Evolutionary conservation across 2,113 vertebrate species (phyloP).

Genomic region (Leptocoma aspasia): DNA sequence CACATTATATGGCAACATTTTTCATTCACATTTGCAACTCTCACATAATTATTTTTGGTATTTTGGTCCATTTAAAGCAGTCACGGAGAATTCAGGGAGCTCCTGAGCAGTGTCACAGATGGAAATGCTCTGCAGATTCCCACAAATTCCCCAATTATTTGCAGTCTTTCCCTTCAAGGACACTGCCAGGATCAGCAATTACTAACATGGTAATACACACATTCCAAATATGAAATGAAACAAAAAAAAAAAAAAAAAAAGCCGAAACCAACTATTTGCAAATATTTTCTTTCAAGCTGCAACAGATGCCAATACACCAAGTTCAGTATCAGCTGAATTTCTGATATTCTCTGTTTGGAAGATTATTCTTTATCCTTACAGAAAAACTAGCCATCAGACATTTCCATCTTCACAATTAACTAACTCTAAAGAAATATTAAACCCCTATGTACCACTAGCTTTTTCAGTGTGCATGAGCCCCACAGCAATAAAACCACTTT

Average conservation of each 20-base stretch:
- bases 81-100: not conserved
- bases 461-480: not conserved
- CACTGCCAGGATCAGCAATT: constrained; percentile 2
- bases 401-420: not conserved
- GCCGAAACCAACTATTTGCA: not conserved
- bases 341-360: not conserved
- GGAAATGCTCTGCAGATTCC: not conserved
- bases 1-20: not conserved
- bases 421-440: not conserved
- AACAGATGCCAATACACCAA: not conserved
- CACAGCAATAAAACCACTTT: not conserved
- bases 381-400: not conserved
- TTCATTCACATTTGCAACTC: not conserved
- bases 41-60: not conserved
- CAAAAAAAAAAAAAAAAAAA: not conserved
- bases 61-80: not conserved
- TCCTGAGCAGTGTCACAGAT: not conserved
- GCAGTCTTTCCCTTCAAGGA: not conserved
- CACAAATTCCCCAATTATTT: not conserved
- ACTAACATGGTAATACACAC: not conserved
- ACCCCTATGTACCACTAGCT: not conserved
- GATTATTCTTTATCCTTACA: not conserved
- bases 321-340: not conserved
- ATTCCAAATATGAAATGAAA: not conserved
- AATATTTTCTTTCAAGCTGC: not conserved